Evolutionary conservation across 2,113 vertebrate genomes (phyloP).

Genomic region (Peromyscus californicus): DNA sequence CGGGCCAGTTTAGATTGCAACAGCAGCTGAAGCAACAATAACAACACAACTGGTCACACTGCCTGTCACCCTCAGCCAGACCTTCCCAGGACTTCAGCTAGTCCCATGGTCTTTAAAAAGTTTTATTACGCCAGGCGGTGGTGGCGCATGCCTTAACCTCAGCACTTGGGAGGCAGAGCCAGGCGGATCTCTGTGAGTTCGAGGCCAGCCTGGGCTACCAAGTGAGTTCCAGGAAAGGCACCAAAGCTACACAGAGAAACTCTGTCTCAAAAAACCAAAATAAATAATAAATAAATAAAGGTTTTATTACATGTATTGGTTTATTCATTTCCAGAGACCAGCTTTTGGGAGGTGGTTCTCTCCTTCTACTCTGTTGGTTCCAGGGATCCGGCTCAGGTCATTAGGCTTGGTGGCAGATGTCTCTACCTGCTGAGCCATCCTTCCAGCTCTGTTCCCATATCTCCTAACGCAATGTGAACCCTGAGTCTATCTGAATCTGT

Average conservation of each 20-base stretch:
- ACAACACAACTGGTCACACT: background rate
- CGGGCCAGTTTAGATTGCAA: background rate
- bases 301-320: background rate
- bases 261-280: too few relatives aligned
- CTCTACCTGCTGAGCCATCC: background rate
- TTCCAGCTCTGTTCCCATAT: background rate
- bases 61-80: conserved; percentile 17
- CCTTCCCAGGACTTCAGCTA: conserved; percentile 24
- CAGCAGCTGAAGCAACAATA: background rate
- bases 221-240: too few relatives aligned
- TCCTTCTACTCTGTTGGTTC: background rate
- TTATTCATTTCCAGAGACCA: background rate
- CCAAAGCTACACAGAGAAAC: too few relatives aligned
- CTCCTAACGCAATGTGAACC: conserved; percentile 39
- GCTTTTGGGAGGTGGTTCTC: background rate
- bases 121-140: too few relatives aligned
- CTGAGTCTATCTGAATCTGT: conserved; percentile 29
- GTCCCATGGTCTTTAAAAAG: background rate
- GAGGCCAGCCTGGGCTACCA: too few relatives aligned
- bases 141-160: too few relatives aligned
- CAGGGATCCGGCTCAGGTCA: background rate
- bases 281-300: too few relatives aligned
- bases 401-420: background rate
- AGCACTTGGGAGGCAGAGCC: too few relatives aligned
- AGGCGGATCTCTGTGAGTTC: too few relatives aligned